phyloP scores from a whole-genome alignment of 2,888 invertebrate genomes.

The Drosophila tripunctata region DNA sequence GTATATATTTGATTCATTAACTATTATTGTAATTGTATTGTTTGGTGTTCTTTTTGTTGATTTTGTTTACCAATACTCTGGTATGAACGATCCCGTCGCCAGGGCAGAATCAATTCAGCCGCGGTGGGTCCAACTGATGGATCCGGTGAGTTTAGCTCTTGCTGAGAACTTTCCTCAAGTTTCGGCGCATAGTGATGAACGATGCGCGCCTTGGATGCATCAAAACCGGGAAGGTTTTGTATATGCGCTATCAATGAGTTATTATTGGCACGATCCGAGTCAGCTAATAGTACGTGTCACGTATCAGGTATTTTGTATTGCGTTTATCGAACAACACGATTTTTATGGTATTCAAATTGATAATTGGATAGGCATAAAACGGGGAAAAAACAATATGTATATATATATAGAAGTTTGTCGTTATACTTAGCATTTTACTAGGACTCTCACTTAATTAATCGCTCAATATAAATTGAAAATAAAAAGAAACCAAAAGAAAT shows the following conservation, averaged over 20 bases:
- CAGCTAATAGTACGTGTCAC: constrained; percentile 73
- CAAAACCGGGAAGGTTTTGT: constrained; percentile 89
- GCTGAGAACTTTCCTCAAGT: constrained; percentile 79
- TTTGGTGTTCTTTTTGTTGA: constrained; percentile 21
- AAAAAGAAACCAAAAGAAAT: constrained; percentile 20
- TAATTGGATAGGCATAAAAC: constrained; percentile 70
- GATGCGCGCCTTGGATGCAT: constrained; percentile 89
- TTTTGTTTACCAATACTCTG: constrained; percentile 88
- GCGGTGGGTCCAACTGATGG: constrained; percentile 88
- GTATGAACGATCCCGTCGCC: constrained; percentile 91
- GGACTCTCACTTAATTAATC: constrained; percentile 25
- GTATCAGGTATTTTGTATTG: constrained; percentile 17
- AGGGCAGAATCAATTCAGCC: constrained; percentile 93
- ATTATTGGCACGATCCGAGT: constrained; percentile 86
- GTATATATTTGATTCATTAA: constrained; percentile 19
- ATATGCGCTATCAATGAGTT: constrained; percentile 89
- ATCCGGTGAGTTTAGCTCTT: constrained; percentile 82
- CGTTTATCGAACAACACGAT: constrained; percentile 50
- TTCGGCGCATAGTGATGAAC: constrained; percentile 87
- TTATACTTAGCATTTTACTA: constrained; percentile 49
- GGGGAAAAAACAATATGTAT: constrained; percentile 60
- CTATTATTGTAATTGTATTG: constrained; percentile 23
- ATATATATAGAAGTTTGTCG: constrained; percentile 69
- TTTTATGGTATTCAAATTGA: constrained; percentile 56
- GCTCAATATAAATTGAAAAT: not conserved